Evolutionary conservation across 1,140 invertebrate species (phyloP), one percentile per base, ranked within the genome.

Genomic region (Callitettix versicolor): DNA sequence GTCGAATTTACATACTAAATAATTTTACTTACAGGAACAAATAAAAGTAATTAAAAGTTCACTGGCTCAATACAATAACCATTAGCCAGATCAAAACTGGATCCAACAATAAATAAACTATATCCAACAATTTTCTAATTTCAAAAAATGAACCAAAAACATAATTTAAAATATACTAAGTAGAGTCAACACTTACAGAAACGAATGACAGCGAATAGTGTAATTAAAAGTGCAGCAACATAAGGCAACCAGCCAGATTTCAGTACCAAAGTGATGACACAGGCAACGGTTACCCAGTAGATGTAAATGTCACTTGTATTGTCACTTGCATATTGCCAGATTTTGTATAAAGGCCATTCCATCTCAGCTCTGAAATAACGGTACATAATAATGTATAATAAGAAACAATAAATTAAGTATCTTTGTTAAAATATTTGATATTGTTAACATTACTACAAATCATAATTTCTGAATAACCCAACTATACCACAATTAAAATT

Each of bases 71-170:
- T n/a, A n/a, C n/a, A n/a, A n/a, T n/a, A n/a, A n/a, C n/a, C n/a
- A n/a, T n/a, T n/a, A n/a, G n/a, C n/a, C n/a, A n/a, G n/a, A n/a
- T n/a, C n/a, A n/a, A n/a, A n/a, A n/a, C n/a, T n/a, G n/a, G n/a
- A n/a, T n/a, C n/a, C n/a, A n/a, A n/a, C n/a, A n/a, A n/a, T n/a
- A n/a, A n/a, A n/a, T n/a, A n/a, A n/a, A n/a, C n/a, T n/a, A n/a
- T n/a, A n/a, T n/a, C n/a, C n/a, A n/a, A n/a, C n/a, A n/a, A n/a
- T n/a, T n/a, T n/a, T n/a, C n/a, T n/a, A n/a, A n/a, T n/a, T n/a
- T n/a, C 65, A 61, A 61, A 65, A 52, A 58, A 64, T 47, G 59
- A 36, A 53, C 64, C 68, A 64, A 50, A 60, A 59, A 54, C n/a
- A 55, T 41, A 40, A 20, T 48, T 53, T 42, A n/a, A 40, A 30